phyloP scores from a whole-genome alignment of 53 echinoderm and acorn worm species.

The Crossaster papposus region DNA sequence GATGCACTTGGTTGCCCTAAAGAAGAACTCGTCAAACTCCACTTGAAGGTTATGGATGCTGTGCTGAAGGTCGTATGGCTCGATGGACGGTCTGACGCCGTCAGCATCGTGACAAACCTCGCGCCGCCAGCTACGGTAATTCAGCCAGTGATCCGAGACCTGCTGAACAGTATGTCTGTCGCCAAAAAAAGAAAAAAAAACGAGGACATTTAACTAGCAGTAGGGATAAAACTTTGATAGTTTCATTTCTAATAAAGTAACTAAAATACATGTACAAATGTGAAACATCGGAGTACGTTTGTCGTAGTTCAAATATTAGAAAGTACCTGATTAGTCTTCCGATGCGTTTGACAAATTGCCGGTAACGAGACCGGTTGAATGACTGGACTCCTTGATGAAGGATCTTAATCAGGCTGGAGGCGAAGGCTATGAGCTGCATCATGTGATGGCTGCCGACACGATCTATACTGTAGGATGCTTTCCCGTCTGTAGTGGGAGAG shows the following conservation, averaged over 20 bases:
- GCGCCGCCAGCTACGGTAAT: constrained; percentile 74
- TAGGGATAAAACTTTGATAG: neutral
- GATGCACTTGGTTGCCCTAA: constrained; percentile 86
- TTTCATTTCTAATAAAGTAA: neutral
- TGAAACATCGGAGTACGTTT: no score
- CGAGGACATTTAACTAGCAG: neutral
- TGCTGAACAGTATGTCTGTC: constrained; percentile 94
- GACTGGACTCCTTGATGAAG: constrained; percentile 82
- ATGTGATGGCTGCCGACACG: constrained; percentile 79
- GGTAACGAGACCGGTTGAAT: constrained; percentile 85
- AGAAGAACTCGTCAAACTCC: constrained; percentile 93
- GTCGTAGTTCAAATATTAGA: neutral
- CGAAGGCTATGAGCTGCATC: constrained; percentile 85
- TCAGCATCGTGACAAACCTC: constrained; percentile 60
- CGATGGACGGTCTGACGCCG: constrained; percentile 55
- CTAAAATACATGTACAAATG: no score
- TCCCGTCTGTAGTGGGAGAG: constrained; percentile 50
- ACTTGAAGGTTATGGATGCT: constrained; percentile 72
- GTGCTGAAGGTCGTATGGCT: constrained; percentile 56
- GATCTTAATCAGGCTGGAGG: constrained; percentile 72
- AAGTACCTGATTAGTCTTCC: constrained; percentile 93
- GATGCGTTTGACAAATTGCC: constrained; percentile 97
- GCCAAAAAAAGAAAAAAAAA: neutral
- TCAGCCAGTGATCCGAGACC: constrained; percentile 88
- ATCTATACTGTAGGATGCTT: constrained; percentile 64